Percentiles rank a stretch among this genome's conserved stretches.
Conservation (phyloP, 2,113 vertebrate genomes). For the Ictidomys tridecemlineatus region DNA sequence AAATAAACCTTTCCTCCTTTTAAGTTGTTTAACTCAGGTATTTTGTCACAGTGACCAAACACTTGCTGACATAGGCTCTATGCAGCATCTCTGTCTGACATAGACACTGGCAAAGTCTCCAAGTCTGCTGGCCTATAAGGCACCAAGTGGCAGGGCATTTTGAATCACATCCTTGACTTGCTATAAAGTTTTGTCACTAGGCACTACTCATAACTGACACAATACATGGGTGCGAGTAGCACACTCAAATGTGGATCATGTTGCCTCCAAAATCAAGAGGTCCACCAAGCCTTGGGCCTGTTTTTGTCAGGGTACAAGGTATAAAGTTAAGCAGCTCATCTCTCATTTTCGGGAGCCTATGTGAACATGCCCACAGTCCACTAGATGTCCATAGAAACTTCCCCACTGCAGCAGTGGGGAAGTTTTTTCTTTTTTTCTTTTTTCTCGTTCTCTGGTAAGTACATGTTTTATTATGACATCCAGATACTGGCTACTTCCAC, state of each 20-base stretch:
- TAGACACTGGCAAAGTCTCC: background rate
- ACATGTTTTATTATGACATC: background rate
- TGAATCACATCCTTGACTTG: background rate
- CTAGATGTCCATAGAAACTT: background rate
- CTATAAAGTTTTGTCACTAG: background rate
- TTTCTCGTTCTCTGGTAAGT: background rate
- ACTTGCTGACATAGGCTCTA: background rate
- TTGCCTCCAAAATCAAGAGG: background rate
- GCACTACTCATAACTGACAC: background rate
- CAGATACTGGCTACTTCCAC: background rate
- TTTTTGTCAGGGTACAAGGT: background rate
- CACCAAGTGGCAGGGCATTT: background rate
- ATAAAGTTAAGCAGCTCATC: background rate
- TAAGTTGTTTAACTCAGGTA: background rate
- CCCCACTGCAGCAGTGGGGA: no score
- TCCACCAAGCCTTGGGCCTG: background rate
- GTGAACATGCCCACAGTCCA: background rate
- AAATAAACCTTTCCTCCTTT: background rate
- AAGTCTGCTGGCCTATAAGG: background rate
- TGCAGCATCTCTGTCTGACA: background rate
- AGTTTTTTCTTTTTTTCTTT: background rate
- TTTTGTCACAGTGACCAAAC: background rate
- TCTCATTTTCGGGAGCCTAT: background rate
- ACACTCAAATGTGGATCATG: background rate
- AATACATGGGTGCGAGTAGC: background rate